A percentile compares a stretch with the other conserved stretches of the same genome.
Evolutionary conservation across 2,797 vertebrate genomes (phyloP).

Genomic region (Natrix natrix): DNA sequence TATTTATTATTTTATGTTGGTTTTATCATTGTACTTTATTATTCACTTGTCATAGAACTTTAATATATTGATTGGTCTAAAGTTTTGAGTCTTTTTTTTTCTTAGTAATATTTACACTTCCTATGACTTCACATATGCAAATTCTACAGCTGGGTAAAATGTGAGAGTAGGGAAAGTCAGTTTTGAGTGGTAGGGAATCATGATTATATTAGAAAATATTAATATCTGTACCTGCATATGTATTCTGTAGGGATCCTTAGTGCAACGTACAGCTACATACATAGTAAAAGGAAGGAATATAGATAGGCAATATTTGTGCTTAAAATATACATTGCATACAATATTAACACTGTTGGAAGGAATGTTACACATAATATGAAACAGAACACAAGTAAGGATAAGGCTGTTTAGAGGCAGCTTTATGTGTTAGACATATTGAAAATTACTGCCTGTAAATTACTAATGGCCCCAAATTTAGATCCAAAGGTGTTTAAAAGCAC

Average conservation of each 20-base stretch:
- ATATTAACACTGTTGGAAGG: background rate
- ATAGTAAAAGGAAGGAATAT: background rate
- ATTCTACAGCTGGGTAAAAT: background rate
- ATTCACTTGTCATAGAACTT: background rate
- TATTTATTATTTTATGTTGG: background rate
- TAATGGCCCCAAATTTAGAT: background rate
- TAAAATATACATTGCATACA: background rate
- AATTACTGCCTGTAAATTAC: background rate
- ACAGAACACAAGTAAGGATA: background rate
- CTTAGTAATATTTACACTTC: background rate
- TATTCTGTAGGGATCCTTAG: background rate
- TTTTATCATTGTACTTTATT: background rate
- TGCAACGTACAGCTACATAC: background rate
- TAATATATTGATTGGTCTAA: background rate
- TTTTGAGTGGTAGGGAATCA: background rate
- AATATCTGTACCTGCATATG: background rate
- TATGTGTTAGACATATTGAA: background rate
- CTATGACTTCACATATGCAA: background rate
- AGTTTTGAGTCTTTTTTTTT: too few species aligned
- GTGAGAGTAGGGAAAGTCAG: background rate
- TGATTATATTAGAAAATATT: background rate
- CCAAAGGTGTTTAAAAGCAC: background rate
- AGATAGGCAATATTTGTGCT: background rate
- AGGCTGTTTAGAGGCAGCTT: background rate
- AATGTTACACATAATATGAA: background rate